Conservation (phyloP, 2,888 invertebrate species). For the Phyto melanocephala region DNA sequence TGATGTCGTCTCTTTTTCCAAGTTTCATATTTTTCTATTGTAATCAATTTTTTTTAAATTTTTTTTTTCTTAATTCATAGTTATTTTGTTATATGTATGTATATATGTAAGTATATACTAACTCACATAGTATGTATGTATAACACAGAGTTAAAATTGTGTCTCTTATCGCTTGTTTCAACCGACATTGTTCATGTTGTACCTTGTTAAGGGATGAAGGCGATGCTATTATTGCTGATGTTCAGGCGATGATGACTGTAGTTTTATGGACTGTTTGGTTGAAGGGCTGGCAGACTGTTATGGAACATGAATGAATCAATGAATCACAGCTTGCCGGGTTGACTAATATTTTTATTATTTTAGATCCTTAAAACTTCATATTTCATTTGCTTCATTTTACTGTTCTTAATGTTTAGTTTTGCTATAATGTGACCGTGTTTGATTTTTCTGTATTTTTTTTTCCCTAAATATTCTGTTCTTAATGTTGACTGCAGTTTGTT, state of each 20-base stretch:
- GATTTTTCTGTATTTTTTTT: neutral
- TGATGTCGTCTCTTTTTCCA: conserved; percentile 41
- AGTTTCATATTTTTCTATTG: conserved; percentile 24
- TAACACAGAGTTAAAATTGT: conserved; percentile 36
- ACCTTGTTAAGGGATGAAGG: conserved; percentile 56
- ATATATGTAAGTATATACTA: neutral
- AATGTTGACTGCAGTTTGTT: conserved; percentile 44
- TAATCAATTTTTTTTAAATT: conserved; percentile 6
- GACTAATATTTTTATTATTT: conserved; percentile 35
- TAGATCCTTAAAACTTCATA: neutral
- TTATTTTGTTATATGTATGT: neutral
- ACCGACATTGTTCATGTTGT: conserved; percentile 26
- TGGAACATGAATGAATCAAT: conserved; percentile 24
- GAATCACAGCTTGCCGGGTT: conserved; percentile 39
- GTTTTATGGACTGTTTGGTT: neutral
- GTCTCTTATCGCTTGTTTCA: conserved; percentile 45
- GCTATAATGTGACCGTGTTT: neutral
- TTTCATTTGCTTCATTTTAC: conserved; percentile 28
- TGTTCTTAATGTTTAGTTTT: neutral
- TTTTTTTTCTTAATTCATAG: neutral
- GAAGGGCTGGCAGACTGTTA: conserved; percentile 5
- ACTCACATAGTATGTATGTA: neutral
- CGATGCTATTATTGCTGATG: conserved; percentile 20
- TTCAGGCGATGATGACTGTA: conserved; percentile 13
- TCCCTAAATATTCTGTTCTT: conserved; percentile 22